Evolutionary conservation across 2,888 invertebrate species (phyloP).

Genomic region (Diploptera punctata): DNA sequence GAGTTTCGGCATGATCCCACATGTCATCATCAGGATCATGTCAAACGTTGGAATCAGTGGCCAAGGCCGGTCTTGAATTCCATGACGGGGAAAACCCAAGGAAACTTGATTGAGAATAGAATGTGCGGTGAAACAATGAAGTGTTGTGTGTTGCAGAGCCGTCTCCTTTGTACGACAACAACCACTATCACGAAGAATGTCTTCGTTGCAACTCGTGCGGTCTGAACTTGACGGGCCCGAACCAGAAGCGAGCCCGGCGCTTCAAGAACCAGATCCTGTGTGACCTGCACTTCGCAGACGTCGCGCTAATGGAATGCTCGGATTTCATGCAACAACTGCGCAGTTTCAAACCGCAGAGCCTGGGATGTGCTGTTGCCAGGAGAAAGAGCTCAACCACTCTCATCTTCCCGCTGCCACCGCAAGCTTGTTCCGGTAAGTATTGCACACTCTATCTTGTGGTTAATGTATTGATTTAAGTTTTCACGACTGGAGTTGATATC

Average conservation of each 20-base stretch:
- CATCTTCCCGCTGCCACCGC: conserved; percentile 92
- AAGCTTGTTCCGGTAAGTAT: conserved; percentile 87
- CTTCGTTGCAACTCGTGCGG: conserved; percentile 96
- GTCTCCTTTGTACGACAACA: conserved; percentile 91
- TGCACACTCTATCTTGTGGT: no score
- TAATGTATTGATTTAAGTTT: no score
- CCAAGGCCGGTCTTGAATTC: no score
- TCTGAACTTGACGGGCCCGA: conserved; percentile 90
- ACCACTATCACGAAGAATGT: conserved; percentile 97
- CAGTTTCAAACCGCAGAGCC: conserved; percentile 93
- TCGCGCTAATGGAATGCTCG: conserved; percentile 95
- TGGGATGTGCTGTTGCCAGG: conserved; percentile 93
- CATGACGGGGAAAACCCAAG: no score
- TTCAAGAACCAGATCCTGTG: conserved; percentile 92
- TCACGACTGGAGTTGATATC: no score
- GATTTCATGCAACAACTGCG: conserved; percentile 97
- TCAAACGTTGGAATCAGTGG: no score
- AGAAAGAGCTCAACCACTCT: conserved; percentile 93
- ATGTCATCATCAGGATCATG: no score
- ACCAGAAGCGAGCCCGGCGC: conserved; percentile 67
- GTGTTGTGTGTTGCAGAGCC: conserved; percentile 76
- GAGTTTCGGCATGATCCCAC: no score
- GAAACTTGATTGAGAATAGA: no score
- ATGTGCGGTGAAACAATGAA: no score
- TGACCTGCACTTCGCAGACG: conserved; percentile 96